These are phyloP conservation scores for Orthosia cruda DNA, from an alignment of 2,888 invertebrate genomes.

Conservation along the genomic window DNA sequence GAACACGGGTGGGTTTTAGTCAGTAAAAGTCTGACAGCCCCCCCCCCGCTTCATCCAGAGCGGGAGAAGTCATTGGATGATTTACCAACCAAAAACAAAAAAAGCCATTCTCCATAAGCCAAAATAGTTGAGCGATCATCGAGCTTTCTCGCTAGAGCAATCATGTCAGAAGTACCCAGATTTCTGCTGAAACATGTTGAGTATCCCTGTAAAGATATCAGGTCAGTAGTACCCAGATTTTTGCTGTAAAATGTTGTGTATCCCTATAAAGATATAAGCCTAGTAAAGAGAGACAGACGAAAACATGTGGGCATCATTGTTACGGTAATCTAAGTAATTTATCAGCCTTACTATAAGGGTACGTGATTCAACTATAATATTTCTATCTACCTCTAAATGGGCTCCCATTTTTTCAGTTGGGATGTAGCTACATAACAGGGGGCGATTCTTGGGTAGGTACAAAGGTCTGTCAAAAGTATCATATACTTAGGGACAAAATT, in stretches of 20 bases:
- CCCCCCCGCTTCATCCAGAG: too few relatives aligned
- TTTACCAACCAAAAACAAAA: too few relatives aligned
- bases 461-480: not conserved
- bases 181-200: not conserved
- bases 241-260: not conserved
- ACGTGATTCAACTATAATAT: slow-evolving; percentile 64
- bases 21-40: too few relatives aligned
- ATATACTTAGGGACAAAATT: not conserved
- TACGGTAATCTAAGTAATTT: slow-evolving; percentile 65
- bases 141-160: not conserved
- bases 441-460: not conserved
- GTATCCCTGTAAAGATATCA: not conserved
- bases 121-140: not conserved
- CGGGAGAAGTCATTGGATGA: too few relatives aligned
- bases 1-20: too few relatives aligned
- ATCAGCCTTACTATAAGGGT: slow-evolving; percentile 60
- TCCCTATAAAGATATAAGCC: not conserved
- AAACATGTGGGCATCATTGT: slow-evolving; percentile 54
- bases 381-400: slow-evolving; percentile 10
- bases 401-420: too few relatives aligned
- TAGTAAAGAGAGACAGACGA: slow-evolving; percentile 34
- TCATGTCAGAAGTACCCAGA: not conserved
- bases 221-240: not conserved
- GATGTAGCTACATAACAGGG: not conserved
- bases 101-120: not conserved